Percentiles rank a stretch among this genome's conserved stretches.
phyloP scores from a whole-genome alignment of 2,888 invertebrate species.

The Cheilosia vernalis region DNA sequence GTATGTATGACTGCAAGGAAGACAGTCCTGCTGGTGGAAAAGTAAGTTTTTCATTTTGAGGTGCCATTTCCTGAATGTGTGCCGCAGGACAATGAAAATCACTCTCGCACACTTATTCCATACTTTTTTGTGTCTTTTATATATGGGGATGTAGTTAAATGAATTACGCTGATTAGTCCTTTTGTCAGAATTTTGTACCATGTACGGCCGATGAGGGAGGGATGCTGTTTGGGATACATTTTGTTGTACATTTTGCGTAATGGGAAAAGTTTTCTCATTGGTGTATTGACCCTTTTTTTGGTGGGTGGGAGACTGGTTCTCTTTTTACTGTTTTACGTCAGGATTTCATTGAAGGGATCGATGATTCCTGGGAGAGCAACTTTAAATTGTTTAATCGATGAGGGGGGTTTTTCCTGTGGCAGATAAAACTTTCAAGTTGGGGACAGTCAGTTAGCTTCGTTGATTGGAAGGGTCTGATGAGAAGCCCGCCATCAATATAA shows the following conservation, averaged over 20 bases:
- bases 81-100: constrained; percentile 70
- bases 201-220: neutral
- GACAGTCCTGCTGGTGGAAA: constrained; percentile 41
- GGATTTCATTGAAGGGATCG: neutral
- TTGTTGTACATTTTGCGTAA: constrained; percentile 74
- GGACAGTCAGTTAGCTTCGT: no score
- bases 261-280: constrained; percentile 72
- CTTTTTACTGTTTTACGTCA: neutral
- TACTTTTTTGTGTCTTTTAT: constrained; percentile 45
- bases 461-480: no score
- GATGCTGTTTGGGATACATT: constrained; percentile 31
- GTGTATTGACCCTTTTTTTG: constrained; percentile 55
- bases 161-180: constrained; percentile 74
- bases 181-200: constrained; percentile 59
- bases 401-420: neutral
- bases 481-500: no score
- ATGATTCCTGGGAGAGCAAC: neutral
- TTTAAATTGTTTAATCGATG: constrained; percentile 6
- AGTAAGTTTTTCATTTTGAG: constrained; percentile 70
- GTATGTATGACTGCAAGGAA: constrained; percentile 12
- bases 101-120: constrained; percentile 64
- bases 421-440: no score
- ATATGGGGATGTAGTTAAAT: constrained; percentile 69
- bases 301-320: neutral
- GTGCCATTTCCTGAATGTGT: constrained; percentile 71